A percentile compares a stretch with the other conserved stretches of the same genome.
Evolutionary conservation across 2,888 invertebrate genomes (phyloP).

Genomic region (Cephus nigrinus): DNA sequence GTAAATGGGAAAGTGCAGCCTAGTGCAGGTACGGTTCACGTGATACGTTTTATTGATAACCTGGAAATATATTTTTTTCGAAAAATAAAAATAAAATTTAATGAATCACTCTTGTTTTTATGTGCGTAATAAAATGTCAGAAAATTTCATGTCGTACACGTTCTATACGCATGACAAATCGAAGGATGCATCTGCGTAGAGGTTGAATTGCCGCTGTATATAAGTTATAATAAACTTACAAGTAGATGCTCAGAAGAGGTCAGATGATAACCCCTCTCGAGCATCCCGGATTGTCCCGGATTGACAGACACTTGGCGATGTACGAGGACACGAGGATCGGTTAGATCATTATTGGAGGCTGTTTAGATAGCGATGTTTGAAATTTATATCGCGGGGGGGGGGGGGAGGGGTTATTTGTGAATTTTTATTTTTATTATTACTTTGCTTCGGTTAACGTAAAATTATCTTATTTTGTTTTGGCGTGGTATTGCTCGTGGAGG

Average conservation of each 20-base stretch:
- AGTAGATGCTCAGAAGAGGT: conserved; percentile 32
- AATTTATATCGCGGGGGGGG: background rate
- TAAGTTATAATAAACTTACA: conserved; percentile 34
- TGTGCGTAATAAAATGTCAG: background rate
- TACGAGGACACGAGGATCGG: background rate
- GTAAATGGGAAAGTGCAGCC: background rate
- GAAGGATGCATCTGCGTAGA: conserved; percentile 30
- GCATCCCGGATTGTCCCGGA: conserved; percentile 28
- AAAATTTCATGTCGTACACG: conserved; percentile 29
- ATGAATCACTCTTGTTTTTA: background rate
- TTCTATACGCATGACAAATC: conserved; percentile 40
- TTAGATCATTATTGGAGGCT: background rate
- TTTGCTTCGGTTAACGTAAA: background rate
- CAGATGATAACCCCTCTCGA: conserved; percentile 44
- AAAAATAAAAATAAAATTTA: background rate
- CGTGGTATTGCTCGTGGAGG: background rate
- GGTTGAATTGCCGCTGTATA: conserved; percentile 7
- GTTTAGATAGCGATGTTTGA: background rate
- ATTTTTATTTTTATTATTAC: background rate
- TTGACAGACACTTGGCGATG: conserved; percentile 4
- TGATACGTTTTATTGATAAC: background rate
- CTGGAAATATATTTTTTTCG: background rate
- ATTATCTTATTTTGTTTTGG: background rate
- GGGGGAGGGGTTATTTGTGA: background rate
- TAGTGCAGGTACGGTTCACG: background rate